phyloP scores from a whole-genome alignment of 2,113 vertebrate species.

The Siniperca chuatsi region DNA sequence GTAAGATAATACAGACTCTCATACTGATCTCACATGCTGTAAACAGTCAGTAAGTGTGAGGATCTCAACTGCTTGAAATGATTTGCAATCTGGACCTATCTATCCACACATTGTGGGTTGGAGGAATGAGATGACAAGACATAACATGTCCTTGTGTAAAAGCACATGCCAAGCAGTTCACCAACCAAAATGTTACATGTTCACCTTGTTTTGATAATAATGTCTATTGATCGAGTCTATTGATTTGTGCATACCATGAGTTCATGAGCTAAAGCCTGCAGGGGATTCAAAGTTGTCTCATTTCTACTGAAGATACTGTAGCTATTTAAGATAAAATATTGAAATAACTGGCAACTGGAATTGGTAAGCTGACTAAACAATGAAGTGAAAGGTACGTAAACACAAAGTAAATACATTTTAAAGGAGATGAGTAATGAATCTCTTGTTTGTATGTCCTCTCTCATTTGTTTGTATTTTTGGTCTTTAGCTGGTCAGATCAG shows the following conservation, averaged over 20 bases:
- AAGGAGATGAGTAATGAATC: not conserved
- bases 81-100: conserved; percentile 12
- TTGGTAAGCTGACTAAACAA: not conserved
- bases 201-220: conserved; percentile 15
- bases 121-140: conserved; percentile 16
- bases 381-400: not conserved
- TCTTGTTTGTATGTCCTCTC: not conserved
- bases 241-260: not conserved
- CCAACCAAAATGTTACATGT: conserved; percentile 2
- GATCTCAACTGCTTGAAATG: conserved; percentile 17
- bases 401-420: not conserved
- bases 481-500: not conserved
- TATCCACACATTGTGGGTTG: conserved; percentile 32
- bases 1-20: not conserved
- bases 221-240: conserved; percentile 1
- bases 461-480: conserved; percentile 2
- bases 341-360: not conserved
- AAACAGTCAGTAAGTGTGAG: conserved; percentile 10
- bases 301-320: not conserved
- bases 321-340: not conserved
- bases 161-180: not conserved
- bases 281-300: not conserved
- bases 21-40: conserved; percentile 5
- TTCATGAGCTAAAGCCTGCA: not conserved
- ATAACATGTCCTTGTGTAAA: not conserved